Conservation (phyloP, 2,113 vertebrate species). For the Xenopus tropicalis region DNA sequence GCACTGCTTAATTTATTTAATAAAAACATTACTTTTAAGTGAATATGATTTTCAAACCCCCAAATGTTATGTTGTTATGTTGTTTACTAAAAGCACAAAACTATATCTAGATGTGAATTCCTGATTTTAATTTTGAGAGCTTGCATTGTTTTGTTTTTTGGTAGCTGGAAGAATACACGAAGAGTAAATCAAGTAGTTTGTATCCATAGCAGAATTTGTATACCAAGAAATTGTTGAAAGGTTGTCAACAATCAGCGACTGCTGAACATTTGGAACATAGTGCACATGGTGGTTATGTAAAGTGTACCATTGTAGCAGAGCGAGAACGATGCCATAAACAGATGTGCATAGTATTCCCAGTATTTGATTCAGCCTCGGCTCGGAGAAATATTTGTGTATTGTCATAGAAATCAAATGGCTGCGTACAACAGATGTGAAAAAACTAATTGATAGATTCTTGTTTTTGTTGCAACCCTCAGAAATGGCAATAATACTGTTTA, state of each 20-base stretch:
- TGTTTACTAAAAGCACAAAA: neutral
- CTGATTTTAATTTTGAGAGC: slow-evolving; percentile 29
- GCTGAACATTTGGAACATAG: slow-evolving; percentile 1
- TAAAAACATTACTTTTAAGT: neutral
- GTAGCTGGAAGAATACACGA: neutral
- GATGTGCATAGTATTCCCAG: slow-evolving; percentile 36
- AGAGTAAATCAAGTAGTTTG: slow-evolving; percentile 24
- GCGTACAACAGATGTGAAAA: slow-evolving; percentile 56
- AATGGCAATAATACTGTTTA: slow-evolving; percentile 6
- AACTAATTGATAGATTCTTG: slow-evolving; percentile 7
- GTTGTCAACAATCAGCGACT: slow-evolving; percentile 36
- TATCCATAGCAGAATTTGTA: slow-evolving; percentile 38
- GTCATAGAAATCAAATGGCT: slow-evolving; percentile 40
- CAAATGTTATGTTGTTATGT: neutral
- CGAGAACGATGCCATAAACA: slow-evolving; percentile 34
- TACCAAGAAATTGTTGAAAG: slow-evolving; percentile 36
- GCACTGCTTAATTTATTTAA: too few species aligned
- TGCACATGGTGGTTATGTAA: slow-evolving; percentile 19
- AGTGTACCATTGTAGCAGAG: slow-evolving; percentile 9
- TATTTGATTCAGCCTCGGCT: slow-evolving; percentile 25
- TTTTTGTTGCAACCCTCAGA: slow-evolving; percentile 6
- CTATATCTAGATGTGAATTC: slow-evolving; percentile 1
- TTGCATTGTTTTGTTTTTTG: slow-evolving; percentile 22
- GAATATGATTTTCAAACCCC: neutral
- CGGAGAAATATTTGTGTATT: slow-evolving; percentile 42